Base-by-base conservation (phyloP, 1,140 invertebrate genomes). In the Phymastichus coffea region DNA sequence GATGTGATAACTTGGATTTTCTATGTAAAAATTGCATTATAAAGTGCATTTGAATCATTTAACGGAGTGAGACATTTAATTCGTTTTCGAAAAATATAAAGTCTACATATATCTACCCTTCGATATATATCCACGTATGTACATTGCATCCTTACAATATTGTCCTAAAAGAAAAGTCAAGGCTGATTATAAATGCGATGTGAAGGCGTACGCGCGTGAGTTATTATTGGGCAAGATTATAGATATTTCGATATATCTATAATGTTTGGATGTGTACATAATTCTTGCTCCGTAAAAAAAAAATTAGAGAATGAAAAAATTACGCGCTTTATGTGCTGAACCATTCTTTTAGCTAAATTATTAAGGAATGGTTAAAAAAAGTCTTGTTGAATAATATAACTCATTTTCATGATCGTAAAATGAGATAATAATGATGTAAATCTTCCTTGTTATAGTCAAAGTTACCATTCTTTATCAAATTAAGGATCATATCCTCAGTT, bases 401-500 rank as follows among this genome's bases (percentile, higher is more conserved):
- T n/a, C n/a, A n/a, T n/a, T n/a, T n/a, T n/a, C n/a, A n/a, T n/a
- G n/a, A n/a, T n/a, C n/a, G n/a, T n/a, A n/a, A n/a, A n/a, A n/a
- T n/a, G n/a, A n/a, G 12, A 46, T 7, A 46, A 59, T 10, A 37
- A 43, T 52, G n/a, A n/a, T 17, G 15, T 59, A 17, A 44, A 58
- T 35, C 10, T 17, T 38, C 38, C 14, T 15, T 46, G 44, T 37
- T 7, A 46, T 43, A 14, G 23, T 52, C 37, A 19, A 52, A 52
- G 57, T 59, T 59, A 59, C 57, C 57, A 59, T 59, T 48, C 40
- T 51, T 38, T 51, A 30, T 60, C 40, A 25, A 54, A 26, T 20
- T 58, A 35, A 37, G n/a, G 25, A 30, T n/a, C 25, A 46, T 53
- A 19, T 47, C 15, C 30, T 26, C 4, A 14, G 51, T 44, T 47